Conservation (phyloP, 30 jellyfish, hydroid and myxozoan genomes). For the Nemopilema nomurai region DNA sequence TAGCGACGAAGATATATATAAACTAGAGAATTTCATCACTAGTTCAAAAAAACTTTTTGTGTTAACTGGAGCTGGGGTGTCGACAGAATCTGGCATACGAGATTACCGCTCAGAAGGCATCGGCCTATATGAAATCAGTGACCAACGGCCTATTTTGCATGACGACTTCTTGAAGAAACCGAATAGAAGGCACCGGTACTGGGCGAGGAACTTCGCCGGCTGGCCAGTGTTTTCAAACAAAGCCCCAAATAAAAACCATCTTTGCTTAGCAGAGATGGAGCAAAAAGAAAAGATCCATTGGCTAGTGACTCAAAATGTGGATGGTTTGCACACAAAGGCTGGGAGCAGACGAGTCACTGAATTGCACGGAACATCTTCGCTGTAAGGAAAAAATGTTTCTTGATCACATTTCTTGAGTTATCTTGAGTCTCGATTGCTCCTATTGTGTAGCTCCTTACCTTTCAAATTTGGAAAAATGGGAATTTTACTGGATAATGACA, state of each 20-base stretch:
- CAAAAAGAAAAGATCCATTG: constrained; percentile 77
- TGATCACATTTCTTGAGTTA: no score
- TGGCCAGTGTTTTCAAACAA: constrained; percentile 87
- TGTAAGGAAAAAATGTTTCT: constrained; percentile 36
- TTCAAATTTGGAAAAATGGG: no score
- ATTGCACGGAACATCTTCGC: constrained; percentile 88
- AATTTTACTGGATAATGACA: no score
- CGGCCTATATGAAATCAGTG: constrained; percentile 75
- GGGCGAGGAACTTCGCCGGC: constrained; percentile 96
- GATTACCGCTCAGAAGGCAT: constrained; percentile 91
- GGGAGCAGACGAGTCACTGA: constrained; percentile 82
- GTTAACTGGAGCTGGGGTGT: constrained; percentile 93
- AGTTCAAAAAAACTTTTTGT: constrained; percentile 63
- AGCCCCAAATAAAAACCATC: constrained; percentile 69
- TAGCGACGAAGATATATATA: constrained; percentile 17
- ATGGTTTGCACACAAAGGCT: constrained; percentile 88
- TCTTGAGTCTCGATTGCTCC: no score
- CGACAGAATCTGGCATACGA: constrained; percentile 94
- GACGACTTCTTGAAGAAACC: constrained; percentile 72
- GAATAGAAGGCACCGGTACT: constrained; percentile 65
- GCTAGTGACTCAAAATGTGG: constrained; percentile 98
- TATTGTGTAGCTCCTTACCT: no score
- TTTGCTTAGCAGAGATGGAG: constrained; percentile 73
- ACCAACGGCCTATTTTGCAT: constrained; percentile 75
- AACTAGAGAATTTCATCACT: constrained; percentile 42